Conservation (phyloP, 2,888 invertebrate genomes). For the Malthinus flaveolus region DNA sequence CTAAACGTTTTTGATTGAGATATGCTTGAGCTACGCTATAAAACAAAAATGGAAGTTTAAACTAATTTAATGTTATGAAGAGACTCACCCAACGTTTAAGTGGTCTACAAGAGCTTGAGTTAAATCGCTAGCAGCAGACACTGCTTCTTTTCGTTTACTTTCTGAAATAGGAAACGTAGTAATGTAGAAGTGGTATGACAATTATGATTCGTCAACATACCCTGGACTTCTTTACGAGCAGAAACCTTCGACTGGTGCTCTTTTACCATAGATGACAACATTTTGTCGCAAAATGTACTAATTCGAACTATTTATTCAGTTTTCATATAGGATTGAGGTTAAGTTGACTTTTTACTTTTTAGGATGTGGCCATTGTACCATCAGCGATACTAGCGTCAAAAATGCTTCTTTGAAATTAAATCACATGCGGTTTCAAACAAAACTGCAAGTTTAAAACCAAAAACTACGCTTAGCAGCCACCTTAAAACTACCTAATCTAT, state of each 20-base stretch:
- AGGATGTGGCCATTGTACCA: too few relatives aligned
- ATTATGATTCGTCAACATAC: constrained; percentile 51
- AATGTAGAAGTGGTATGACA: constrained; percentile 12
- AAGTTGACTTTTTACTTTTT: too few relatives aligned
- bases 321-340: too few relatives aligned
- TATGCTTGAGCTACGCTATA: constrained; percentile 96
- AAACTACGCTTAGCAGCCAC: too few relatives aligned
- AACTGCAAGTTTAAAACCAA: too few relatives aligned
- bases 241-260: constrained; percentile 84
- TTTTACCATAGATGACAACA: constrained; percentile 84
- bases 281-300: constrained; percentile 44
- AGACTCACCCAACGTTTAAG: constrained; percentile 89
- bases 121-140: constrained; percentile 88
- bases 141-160: constrained; percentile 89
- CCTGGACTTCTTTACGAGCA: constrained; percentile 80
- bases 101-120: constrained; percentile 95
- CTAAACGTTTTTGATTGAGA: constrained; percentile 95
- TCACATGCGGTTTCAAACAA: too few relatives aligned
- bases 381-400: too few relatives aligned
- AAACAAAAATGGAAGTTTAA: constrained; percentile 25
- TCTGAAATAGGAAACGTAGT: constrained; percentile 61
- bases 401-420: too few relatives aligned
- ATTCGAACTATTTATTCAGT: neutral
- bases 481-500: too few relatives aligned
- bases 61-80: constrained; percentile 9